phyloP scores from a whole-genome alignment of 2,797 vertebrate genomes.

The Peromyscus melanophrys region DNA sequence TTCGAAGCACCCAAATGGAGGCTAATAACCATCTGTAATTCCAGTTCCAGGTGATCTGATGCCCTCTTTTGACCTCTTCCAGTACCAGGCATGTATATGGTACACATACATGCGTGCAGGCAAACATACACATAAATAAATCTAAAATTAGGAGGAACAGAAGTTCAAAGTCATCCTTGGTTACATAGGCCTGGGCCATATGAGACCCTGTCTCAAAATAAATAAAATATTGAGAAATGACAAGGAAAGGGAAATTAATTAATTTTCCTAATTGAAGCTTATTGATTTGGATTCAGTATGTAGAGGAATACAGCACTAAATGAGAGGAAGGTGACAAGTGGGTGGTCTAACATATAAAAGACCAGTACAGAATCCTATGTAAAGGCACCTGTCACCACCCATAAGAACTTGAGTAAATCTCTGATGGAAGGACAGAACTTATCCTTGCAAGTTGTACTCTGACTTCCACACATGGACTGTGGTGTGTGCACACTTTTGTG shows the following conservation, averaged over 20 bases:
- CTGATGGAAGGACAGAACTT: background rate
- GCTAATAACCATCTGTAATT: background rate
- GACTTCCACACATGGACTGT: background rate
- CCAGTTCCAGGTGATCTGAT: background rate
- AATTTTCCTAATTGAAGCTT: conserved; percentile 51
- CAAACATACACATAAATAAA: background rate
- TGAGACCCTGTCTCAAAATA: background rate
- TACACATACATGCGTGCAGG: background rate
- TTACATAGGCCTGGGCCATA: background rate
- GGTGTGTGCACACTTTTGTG: background rate
- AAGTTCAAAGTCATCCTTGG: background rate
- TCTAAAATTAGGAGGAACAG: background rate
- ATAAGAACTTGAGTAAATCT: background rate
- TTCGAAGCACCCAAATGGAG: background rate
- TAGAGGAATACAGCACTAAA: background rate
- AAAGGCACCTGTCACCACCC: background rate
- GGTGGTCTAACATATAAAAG: background rate
- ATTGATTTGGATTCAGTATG: background rate
- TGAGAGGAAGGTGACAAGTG: background rate
- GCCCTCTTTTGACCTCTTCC: background rate
- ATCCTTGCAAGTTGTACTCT: background rate
- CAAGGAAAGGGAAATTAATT: conserved; percentile 52
- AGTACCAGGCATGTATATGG: background rate
- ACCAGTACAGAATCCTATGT: background rate
- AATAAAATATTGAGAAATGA: conserved; percentile 57